Conservation (phyloP, 2,888 invertebrate genomes). For the Drosophila nigritarsus region DNA sequence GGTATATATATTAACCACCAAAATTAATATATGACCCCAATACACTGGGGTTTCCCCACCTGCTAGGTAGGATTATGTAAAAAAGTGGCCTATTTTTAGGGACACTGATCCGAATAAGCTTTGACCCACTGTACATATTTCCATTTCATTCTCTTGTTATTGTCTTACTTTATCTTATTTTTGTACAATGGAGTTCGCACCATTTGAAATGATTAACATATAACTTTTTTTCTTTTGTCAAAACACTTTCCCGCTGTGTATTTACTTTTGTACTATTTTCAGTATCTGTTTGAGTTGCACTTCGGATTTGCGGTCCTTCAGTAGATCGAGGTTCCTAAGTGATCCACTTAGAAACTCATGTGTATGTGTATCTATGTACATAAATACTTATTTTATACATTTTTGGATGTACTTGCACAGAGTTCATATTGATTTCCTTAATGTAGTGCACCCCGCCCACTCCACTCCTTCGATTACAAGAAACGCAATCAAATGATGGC, state of each 20-base stretch:
- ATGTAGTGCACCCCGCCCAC: neutral
- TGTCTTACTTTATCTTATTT: neutral
- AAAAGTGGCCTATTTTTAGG: too few species aligned
- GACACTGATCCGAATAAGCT: too few species aligned
- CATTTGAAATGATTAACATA: neutral
- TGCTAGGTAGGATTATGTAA: too few species aligned
- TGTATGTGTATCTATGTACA: neutral
- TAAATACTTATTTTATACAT: neutral
- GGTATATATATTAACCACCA: too few species aligned
- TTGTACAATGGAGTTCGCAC: neutral
- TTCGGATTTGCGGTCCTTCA: neutral
- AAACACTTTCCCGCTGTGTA: neutral
- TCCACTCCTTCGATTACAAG: neutral
- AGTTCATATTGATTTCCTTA: neutral
- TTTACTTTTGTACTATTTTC: neutral
- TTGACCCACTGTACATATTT: too few species aligned
- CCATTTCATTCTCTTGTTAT: neutral
- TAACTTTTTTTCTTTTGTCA: neutral
- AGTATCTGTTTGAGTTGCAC: neutral
- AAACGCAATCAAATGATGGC: constrained; percentile 7
- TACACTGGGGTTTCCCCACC: too few species aligned
- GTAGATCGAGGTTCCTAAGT: neutral
- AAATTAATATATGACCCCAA: too few species aligned
- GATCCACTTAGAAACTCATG: neutral
- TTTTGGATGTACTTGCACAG: neutral